These are phyloP conservation scores for Anaspis maculata DNA, from an alignment of 2,888 invertebrate genomes.

Conservation along the genomic window DNA sequence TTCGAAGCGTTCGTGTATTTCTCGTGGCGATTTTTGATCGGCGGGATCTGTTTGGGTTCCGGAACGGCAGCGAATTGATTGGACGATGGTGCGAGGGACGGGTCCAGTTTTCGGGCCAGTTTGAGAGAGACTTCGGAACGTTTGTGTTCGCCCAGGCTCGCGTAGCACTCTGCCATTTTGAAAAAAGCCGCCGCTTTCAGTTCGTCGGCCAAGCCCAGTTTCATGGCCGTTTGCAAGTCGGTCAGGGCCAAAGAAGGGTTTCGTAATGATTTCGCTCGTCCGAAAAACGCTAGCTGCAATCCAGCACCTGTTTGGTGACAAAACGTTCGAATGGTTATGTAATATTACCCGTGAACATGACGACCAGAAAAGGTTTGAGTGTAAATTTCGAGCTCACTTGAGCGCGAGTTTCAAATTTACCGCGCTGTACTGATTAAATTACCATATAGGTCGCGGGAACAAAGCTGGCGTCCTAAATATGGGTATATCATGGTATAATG, in stretches of 20 bases:
- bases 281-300: no score
- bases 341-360: not conserved
- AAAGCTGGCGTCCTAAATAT: no score
- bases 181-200: conserved; percentile 60
- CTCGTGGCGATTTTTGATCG: not conserved
- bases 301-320: no score
- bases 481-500: no score
- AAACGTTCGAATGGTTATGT: conserved; percentile 41
- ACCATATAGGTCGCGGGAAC: no score
- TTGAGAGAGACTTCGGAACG: conserved; percentile 59
- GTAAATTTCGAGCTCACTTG: no score
- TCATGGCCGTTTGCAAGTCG: conserved; percentile 60
- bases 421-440: no score
- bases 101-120: conserved; percentile 50
- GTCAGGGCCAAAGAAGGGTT: conserved; percentile 53
- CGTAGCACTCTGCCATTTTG: conserved; percentile 62
- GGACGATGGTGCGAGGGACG: not conserved
- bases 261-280: conserved; percentile 54
- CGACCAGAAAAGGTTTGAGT: no score
- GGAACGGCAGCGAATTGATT: not conserved
- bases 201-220: conserved; percentile 53
- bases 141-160: conserved; percentile 50
- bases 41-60: not conserved
- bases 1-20: conserved; percentile 45
- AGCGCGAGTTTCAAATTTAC: no score